Evolutionary conservation across 1,140 invertebrate genomes (phyloP).

Genomic region (Drosophila insularis): DNA sequence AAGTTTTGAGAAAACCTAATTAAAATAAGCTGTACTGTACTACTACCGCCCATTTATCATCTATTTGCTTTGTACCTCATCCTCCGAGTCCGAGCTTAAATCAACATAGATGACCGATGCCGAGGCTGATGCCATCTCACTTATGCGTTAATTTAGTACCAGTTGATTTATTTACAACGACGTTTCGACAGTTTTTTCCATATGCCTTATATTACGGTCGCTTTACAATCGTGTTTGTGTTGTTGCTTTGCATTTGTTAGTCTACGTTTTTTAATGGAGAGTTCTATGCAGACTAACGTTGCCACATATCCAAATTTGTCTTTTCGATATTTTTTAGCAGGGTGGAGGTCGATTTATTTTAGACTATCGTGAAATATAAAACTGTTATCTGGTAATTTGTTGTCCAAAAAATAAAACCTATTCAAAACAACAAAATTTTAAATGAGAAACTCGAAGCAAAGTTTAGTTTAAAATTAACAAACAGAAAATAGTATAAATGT

Average conservation of each 20-base stretch:
- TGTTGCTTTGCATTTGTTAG: conserved; percentile 63
- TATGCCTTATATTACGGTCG: conserved; percentile 21
- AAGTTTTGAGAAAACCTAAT: conserved; percentile 45
- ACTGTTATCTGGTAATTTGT: too few relatives aligned
- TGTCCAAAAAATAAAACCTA: too few relatives aligned
- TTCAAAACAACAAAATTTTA: too few relatives aligned
- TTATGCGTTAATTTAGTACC: neutral
- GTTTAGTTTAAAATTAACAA: too few relatives aligned
- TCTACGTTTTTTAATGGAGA: conserved; percentile 37
- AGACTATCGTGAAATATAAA: too few relatives aligned
- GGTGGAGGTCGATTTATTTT: neutral
- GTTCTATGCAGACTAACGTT: conserved; percentile 39
- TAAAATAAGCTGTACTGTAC: conserved; percentile 76
- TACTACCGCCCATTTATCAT: conserved; percentile 41
- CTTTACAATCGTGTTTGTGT: conserved; percentile 33
- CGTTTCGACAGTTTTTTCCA: conserved; percentile 5
- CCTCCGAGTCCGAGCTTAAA: conserved; percentile 65
- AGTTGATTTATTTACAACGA: neutral
- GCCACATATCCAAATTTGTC: neutral
- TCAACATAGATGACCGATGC: conserved; percentile 67
- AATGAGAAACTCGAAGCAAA: too few relatives aligned
- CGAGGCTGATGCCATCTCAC: conserved; percentile 16
- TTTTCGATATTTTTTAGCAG: conserved; percentile 31
- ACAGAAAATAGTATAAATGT: too few relatives aligned
- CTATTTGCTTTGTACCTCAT: conserved; percentile 59